A percentile compares a stretch with the other conserved stretches of the same genome.
phyloP scores from a whole-genome alignment of 1,140 invertebrate species.

The Drosophila aff. region DNA sequence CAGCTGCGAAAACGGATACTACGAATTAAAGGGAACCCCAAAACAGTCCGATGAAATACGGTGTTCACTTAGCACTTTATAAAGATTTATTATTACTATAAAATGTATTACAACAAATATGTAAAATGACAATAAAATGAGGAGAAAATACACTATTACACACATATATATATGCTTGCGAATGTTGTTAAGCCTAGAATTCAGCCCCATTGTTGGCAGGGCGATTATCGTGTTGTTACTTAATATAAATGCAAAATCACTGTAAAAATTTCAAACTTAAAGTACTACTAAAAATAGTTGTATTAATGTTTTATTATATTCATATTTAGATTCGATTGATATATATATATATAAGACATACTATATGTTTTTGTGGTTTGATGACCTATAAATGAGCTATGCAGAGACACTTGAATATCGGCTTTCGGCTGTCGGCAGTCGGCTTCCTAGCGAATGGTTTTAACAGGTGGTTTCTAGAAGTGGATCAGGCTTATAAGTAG shows the following conservation, averaged over 20 bases:
- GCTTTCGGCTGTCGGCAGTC: constrained; percentile 42
- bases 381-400: constrained; percentile 57
- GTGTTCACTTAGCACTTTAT: constrained; percentile 54
- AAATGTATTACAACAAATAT: constrained; percentile 69
- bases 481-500: constrained; percentile 64
- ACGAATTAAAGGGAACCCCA: neutral
- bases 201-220: constrained; percentile 53
- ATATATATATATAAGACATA: constrained; percentile 49
- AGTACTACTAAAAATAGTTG: constrained; percentile 56
- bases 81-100: constrained; percentile 74
- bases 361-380: constrained; percentile 48
- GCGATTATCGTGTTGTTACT: constrained; percentile 62
- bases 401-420: constrained; percentile 55
- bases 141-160: constrained; percentile 70
- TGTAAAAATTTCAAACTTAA: constrained; percentile 69
- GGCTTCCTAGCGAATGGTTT: constrained; percentile 59
- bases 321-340: constrained; percentile 68
- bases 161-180: constrained; percentile 60
- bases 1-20: neutral
- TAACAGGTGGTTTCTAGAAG: constrained; percentile 81
- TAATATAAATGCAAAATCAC: constrained; percentile 80
- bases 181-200: constrained; percentile 69
- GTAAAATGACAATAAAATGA: constrained; percentile 71
- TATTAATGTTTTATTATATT: constrained; percentile 54
- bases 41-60: neutral